Evolutionary conservation across 2,113 vertebrate genomes (phyloP).

Genomic region (Argyrosomus japonicus): DNA sequence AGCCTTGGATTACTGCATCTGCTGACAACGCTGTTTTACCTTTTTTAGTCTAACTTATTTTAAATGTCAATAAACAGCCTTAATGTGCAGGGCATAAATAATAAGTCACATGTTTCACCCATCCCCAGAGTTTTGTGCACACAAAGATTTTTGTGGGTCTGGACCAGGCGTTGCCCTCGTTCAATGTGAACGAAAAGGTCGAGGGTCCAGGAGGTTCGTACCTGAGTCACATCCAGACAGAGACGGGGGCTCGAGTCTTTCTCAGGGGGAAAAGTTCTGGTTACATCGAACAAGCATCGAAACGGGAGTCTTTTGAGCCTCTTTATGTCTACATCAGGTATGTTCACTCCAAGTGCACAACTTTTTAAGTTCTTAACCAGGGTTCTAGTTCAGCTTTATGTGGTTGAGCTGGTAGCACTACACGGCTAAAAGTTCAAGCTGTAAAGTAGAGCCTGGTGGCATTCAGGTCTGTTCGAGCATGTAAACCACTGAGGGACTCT

Average conservation of each 20-base stretch:
- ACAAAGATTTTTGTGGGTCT: slow-evolving; percentile 98
- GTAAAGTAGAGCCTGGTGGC: not conserved
- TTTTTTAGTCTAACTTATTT: not conserved
- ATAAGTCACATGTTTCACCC: slow-evolving; percentile 24
- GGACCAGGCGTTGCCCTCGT: slow-evolving; percentile 90
- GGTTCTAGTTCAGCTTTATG: too few species aligned
- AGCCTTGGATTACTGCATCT: slow-evolving; percentile 75
- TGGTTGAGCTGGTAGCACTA: not conserved
- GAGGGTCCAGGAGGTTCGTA: slow-evolving; percentile 95
- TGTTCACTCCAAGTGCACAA: not conserved
- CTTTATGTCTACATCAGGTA: slow-evolving; percentile 99
- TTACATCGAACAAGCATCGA: slow-evolving; percentile 96
- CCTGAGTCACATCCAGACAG: slow-evolving; percentile 95
- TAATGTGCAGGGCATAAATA: not conserved
- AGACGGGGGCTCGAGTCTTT: slow-evolving; percentile 96
- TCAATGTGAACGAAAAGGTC: slow-evolving; percentile 95
- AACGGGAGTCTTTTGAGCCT: slow-evolving; percentile 96
- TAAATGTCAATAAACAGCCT: not conserved
- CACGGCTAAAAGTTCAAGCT: not conserved
- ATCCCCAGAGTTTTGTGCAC: slow-evolving; percentile 94
- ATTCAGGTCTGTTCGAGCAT: not conserved
- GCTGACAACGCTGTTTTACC: slow-evolving; percentile 70
- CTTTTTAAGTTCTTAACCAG: not conserved
- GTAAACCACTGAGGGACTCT: not conserved
- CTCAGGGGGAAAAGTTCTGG: slow-evolving; percentile 95